Conservation (phyloP, 2,888 invertebrate genomes). For the Xiphydria camelus region DNA sequence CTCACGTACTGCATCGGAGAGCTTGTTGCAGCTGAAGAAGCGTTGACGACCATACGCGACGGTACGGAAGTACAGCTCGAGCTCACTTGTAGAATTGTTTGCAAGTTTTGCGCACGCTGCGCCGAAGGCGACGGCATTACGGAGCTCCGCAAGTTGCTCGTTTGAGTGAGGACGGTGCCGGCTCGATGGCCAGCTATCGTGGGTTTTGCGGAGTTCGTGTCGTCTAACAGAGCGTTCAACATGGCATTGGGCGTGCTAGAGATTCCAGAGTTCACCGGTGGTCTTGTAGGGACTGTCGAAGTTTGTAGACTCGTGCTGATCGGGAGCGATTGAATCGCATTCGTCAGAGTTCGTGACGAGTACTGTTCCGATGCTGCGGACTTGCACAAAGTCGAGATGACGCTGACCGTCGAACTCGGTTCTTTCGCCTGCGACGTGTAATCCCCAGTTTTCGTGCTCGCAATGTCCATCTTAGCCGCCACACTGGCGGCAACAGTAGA, state of each 20-base stretch:
- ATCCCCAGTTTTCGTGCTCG: conserved; percentile 26
- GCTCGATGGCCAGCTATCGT: conserved; percentile 44
- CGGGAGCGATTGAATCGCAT: conserved; percentile 53
- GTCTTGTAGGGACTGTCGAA: conserved; percentile 28
- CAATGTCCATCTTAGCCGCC: conserved; percentile 23
- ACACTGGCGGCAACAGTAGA: conserved; percentile 1
- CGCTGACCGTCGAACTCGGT: conserved; percentile 45
- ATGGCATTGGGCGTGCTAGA: conserved; percentile 54
- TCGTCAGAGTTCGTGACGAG: conserved; percentile 39
- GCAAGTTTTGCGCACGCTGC: conserved; percentile 46
- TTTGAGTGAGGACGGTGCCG: conserved; percentile 46
- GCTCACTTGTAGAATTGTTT: conserved; percentile 46
- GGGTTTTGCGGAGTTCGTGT: conserved; percentile 47
- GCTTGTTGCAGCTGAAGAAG: conserved; percentile 19
- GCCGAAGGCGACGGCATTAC: conserved; percentile 41
- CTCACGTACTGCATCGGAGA: conserved; percentile 41
- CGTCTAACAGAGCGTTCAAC: conserved; percentile 54
- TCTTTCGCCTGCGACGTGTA: conserved; percentile 33
- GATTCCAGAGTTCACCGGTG: conserved; percentile 32
- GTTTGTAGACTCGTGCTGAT: conserved; percentile 29
- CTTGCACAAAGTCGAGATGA: conserved; percentile 31
- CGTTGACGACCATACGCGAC: conserved; percentile 36
- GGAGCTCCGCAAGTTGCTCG: conserved; percentile 47
- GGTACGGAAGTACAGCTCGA: conserved; percentile 29
- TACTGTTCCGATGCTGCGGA: conserved; percentile 58